Conservation (phyloP, 2,113 vertebrate genomes). For the Bos indicus region DNA sequence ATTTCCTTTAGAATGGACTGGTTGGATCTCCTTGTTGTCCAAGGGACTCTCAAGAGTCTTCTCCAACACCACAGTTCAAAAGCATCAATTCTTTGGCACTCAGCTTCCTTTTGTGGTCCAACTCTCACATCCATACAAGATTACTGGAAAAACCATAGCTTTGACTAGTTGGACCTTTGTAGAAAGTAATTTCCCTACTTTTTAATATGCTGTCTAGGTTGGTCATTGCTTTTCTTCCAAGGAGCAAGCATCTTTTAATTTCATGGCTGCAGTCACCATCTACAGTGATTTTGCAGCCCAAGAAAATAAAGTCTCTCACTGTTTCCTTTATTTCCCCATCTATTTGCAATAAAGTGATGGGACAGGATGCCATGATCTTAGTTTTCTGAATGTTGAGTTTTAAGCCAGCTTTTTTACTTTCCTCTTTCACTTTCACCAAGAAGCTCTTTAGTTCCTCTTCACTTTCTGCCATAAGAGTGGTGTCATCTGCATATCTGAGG, state of each 20-base stretch:
- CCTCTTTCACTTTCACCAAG: background rate
- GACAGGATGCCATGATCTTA: accelerated
- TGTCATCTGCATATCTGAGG: background rate
- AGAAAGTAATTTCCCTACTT: background rate
- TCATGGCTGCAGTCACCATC: background rate
- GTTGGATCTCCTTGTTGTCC: background rate
- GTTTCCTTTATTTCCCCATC: background rate
- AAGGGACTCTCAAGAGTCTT: background rate
- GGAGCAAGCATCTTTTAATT: background rate
- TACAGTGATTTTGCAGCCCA: background rate
- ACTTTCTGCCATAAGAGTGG: background rate
- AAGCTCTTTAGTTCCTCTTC: background rate
- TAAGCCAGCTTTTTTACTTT: background rate
- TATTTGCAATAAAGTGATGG: background rate
- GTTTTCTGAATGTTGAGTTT: background rate
- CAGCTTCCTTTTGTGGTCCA: background rate
- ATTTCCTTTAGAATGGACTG: background rate
- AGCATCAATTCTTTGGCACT: background rate
- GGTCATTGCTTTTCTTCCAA: background rate
- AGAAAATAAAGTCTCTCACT: background rate
- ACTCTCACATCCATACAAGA: background rate
- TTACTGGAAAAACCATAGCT: background rate
- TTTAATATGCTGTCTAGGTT: background rate
- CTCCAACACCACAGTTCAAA: background rate
- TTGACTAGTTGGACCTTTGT: background rate